Conservation (phyloP, 2,113 vertebrate genomes). For the Pelecanus crispus region DNA sequence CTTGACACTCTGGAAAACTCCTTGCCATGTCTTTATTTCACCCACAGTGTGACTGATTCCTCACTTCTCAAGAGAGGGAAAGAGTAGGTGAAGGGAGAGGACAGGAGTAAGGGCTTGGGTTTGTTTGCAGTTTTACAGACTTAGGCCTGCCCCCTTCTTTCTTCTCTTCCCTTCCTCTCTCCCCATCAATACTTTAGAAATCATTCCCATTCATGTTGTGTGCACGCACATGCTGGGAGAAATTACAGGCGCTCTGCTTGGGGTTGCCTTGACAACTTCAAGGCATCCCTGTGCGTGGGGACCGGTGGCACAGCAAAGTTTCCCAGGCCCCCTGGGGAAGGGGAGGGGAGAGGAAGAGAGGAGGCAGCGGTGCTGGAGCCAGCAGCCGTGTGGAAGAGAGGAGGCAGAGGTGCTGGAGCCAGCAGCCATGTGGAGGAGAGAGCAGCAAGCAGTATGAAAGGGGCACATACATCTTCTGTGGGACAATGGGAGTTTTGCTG, state of each 20-base stretch:
- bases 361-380: conserved; percentile 25
- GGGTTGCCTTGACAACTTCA: conserved; percentile 60
- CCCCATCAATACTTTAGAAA: neutral
- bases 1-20: neutral
- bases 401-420: conserved; percentile 16
- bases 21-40: neutral
- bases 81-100: neutral
- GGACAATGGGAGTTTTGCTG: conserved; percentile 46
- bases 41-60: neutral
- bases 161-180: conserved; percentile 16
- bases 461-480: conserved; percentile 31
- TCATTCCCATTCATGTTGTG: conserved; percentile 45
- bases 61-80: neutral
- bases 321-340: conserved; percentile 68
- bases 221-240: neutral
- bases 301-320: conserved; percentile 63
- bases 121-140: conserved; percentile 41
- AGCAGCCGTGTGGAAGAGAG: conserved; percentile 19
- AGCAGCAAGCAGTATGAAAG: conserved; percentile 22
- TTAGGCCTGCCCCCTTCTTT: neutral
- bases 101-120: neutral
- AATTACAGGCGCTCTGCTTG: conserved; percentile 50
- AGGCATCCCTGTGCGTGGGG: conserved; percentile 60
- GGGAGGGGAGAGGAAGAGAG: conserved; percentile 27
- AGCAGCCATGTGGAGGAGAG: conserved; percentile 19